phyloP scores from a whole-genome alignment of 2,113 vertebrate genomes.

The Cavia aperea region DNA sequence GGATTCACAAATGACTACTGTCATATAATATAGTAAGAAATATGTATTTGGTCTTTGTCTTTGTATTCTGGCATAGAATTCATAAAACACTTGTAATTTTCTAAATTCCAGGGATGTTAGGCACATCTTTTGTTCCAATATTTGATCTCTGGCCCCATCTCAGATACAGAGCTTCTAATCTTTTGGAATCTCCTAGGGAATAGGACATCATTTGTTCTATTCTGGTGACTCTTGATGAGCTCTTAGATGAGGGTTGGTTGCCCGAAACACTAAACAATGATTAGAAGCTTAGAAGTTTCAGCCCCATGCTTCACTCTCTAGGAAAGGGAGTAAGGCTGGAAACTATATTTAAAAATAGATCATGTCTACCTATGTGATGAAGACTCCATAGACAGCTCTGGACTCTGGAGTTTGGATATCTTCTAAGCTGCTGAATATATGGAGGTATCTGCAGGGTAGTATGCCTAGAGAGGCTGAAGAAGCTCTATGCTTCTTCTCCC shows the following conservation, averaged over 20 bases:
- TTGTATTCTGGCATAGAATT: neutral
- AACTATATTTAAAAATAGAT: neutral
- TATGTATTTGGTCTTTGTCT: neutral
- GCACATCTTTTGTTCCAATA: neutral
- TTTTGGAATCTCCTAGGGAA: neutral
- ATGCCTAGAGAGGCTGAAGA: neutral
- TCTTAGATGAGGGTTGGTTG: neutral
- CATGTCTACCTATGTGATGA: neutral
- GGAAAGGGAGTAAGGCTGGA: neutral
- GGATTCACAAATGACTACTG: slow-evolving; percentile 37
- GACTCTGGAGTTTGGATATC: neutral
- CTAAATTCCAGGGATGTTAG: neutral
- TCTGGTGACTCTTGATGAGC: neutral
- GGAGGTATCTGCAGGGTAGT: neutral
- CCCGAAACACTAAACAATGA: neutral
- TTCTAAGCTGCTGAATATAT: neutral
- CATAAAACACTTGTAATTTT: neutral
- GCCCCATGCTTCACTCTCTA: neutral
- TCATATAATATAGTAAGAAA: neutral
- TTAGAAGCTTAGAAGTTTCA: neutral
- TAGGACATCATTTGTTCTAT: neutral
- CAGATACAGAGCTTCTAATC: neutral
- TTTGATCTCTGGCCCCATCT: neutral
- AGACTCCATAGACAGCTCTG: neutral
- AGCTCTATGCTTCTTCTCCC: neutral